phyloP scores from a whole-genome alignment of 2,888 invertebrate genomes.

The Digitonthophagus gazella region DNA sequence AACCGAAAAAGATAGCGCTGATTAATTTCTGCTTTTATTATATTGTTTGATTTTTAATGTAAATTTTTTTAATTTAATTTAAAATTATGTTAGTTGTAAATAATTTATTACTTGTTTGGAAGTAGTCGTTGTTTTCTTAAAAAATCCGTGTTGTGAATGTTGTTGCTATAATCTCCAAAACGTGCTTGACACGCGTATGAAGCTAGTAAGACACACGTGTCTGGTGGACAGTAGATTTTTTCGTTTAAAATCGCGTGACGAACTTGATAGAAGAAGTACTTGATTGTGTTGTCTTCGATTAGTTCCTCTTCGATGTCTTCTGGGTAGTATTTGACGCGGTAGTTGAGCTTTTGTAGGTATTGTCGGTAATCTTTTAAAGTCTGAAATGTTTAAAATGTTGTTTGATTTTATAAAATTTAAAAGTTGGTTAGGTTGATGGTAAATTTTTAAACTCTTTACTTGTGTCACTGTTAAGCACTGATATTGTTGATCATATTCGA shows the following conservation, averaged over 20 bases:
- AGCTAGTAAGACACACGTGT: conserved; percentile 94
- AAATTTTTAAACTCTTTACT: too few relatives aligned
- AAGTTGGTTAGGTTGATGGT: too few relatives aligned
- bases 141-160: conserved; percentile 56
- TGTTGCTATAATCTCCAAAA: conserved; percentile 89
- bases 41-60: too few relatives aligned
- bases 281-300: conserved; percentile 97
- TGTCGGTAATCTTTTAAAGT: conserved; percentile 39
- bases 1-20: too few relatives aligned
- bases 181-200: conserved; percentile 97
- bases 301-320: conserved; percentile 98
- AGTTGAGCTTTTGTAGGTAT: conserved; percentile 38
- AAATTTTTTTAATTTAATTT: too few relatives aligned
- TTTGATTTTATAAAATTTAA: neutral
- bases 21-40: too few relatives aligned
- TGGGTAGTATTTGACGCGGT: conserved; percentile 97
- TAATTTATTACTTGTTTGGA: conserved; percentile 72
- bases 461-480: too few relatives aligned
- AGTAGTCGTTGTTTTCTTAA: conserved; percentile 79
- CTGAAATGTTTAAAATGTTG: conserved; percentile 33
- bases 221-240: conserved; percentile 98
- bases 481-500: too few relatives aligned
- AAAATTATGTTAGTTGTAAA: too few relatives aligned
- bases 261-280: conserved; percentile 88
- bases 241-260: conserved; percentile 94